phyloP scores from a whole-genome alignment of 2,797 vertebrate genomes.

The Poecile montanus region DNA sequence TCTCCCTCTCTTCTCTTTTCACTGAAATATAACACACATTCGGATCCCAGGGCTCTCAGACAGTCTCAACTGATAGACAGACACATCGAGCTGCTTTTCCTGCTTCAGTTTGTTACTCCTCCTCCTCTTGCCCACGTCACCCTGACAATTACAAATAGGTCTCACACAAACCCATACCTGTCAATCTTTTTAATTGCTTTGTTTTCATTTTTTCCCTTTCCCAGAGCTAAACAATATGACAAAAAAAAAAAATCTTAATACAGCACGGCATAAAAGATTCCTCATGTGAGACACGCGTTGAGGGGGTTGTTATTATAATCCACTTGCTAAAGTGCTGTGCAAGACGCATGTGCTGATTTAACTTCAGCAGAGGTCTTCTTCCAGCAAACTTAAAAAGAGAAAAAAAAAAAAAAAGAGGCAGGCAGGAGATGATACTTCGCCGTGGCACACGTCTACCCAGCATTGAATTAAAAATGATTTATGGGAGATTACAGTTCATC shows the following conservation, averaged over 20 bases:
- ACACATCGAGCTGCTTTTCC: slow-evolving; percentile 98
- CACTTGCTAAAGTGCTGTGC: slow-evolving; percentile 56
- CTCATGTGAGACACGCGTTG: slow-evolving; percentile 61
- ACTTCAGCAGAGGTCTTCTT: slow-evolving; percentile 60
- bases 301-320: slow-evolving; percentile 60
- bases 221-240: slow-evolving; percentile 81
- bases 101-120: slow-evolving; percentile 92
- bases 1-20: slow-evolving; percentile 85
- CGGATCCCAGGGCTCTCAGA: slow-evolving; percentile 95
- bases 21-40: slow-evolving; percentile 90
- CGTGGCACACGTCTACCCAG: slow-evolving; percentile 1
- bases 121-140: slow-evolving; percentile 96
- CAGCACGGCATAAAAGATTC: slow-evolving; percentile 70
- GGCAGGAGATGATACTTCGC: slow-evolving; percentile 23
- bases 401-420: not conserved
- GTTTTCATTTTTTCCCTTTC: slow-evolving; percentile 79
- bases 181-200: slow-evolving; percentile 99
- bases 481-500: slow-evolving; percentile 38
- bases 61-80: slow-evolving; percentile 99
- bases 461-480: slow-evolving; percentile 43
- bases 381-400: slow-evolving; percentile 39
- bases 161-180: slow-evolving; percentile 92
- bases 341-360: slow-evolving; percentile 62
- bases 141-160: slow-evolving; percentile 93
- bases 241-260: slow-evolving; percentile 79